These are phyloP conservation scores for Paratrypauchen microcephalus DNA, from an alignment of 2,797 vertebrate genomes.

Conservation along the genomic window DNA sequence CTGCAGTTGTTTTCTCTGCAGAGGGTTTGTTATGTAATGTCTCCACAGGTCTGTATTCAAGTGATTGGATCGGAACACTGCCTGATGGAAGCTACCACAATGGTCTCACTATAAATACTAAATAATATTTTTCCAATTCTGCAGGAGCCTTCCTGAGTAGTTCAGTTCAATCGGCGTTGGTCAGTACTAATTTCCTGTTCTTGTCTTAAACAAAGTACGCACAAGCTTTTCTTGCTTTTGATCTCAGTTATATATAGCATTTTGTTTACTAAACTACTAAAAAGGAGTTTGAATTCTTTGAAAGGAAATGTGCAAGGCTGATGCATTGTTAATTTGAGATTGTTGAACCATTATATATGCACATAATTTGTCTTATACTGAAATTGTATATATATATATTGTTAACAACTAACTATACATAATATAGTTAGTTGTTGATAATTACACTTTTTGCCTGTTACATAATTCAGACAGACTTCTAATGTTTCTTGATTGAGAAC, in stretches of 20 bases:
- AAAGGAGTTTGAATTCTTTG: neutral
- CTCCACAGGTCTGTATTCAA: slow-evolving; percentile 28
- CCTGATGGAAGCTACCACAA: neutral
- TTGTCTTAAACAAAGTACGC: slow-evolving; percentile 42
- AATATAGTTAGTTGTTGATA: neutral
- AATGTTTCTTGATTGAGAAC: slow-evolving; percentile 20
- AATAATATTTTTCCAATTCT: slow-evolving; percentile 19
- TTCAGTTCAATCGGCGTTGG: slow-evolving; percentile 35
- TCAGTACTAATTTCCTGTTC: slow-evolving; percentile 47
- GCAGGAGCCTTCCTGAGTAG: slow-evolving; percentile 47
- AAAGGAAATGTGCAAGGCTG: too few relatives aligned
- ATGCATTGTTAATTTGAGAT: neutral
- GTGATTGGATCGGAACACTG: slow-evolving; percentile 21
- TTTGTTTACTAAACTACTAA: neutral
- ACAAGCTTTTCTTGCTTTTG: neutral
- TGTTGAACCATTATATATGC: neutral
- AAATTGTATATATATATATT: neutral
- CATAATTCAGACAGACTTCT: slow-evolving; percentile 46
- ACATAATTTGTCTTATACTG: neutral
- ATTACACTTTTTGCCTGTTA: slow-evolving; percentile 26
- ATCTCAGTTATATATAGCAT: neutral
- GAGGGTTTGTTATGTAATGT: slow-evolving; percentile 43
- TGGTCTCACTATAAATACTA: slow-evolving; percentile 5
- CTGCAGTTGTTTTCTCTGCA: slow-evolving; percentile 38
- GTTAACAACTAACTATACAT: too few relatives aligned